Percentiles rank a stretch among this genome's conserved stretches.
phyloP scores from a whole-genome alignment of 2,797 vertebrate species.

The Caiman crocodilus region DNA sequence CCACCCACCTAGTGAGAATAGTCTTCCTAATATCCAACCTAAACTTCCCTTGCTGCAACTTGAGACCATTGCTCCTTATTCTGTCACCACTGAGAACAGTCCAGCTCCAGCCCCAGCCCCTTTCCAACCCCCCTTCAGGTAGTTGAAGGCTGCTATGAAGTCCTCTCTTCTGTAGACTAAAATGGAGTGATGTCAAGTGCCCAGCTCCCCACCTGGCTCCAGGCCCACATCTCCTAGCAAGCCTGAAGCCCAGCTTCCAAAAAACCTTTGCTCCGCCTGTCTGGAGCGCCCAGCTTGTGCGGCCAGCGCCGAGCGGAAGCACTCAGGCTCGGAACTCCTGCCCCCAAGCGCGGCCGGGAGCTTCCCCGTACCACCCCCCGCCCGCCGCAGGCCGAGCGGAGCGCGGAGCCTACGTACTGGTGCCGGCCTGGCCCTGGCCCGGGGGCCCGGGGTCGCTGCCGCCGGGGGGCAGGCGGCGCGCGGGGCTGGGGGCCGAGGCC shows the following conservation, averaged over 20 bases:
- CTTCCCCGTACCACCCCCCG: neutral
- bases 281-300: neutral
- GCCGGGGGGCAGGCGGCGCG: neutral
- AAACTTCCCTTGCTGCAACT: too few relatives aligned
- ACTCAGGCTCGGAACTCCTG: neutral
- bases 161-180: too few relatives aligned
- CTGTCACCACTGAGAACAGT: too few relatives aligned
- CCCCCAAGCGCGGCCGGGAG: neutral
- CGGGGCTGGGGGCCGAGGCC: neutral
- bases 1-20: too few relatives aligned
- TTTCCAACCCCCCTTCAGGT: too few relatives aligned
- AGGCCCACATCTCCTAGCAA: neutral
- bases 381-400: neutral
- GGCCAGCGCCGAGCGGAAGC: too few relatives aligned
- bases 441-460: neutral
- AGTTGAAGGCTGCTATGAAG: too few relatives aligned
- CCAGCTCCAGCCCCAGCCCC: too few relatives aligned
- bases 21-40: too few relatives aligned
- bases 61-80: too few relatives aligned
- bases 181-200: neutral
- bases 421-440: constrained; percentile 48
- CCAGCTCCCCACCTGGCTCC: neutral
- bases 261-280: neutral
- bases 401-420: constrained; percentile 71
- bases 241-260: neutral